phyloP scores from a whole-genome alignment of 1,140 invertebrate genomes.

The Latrodectus geometricus region DNA sequence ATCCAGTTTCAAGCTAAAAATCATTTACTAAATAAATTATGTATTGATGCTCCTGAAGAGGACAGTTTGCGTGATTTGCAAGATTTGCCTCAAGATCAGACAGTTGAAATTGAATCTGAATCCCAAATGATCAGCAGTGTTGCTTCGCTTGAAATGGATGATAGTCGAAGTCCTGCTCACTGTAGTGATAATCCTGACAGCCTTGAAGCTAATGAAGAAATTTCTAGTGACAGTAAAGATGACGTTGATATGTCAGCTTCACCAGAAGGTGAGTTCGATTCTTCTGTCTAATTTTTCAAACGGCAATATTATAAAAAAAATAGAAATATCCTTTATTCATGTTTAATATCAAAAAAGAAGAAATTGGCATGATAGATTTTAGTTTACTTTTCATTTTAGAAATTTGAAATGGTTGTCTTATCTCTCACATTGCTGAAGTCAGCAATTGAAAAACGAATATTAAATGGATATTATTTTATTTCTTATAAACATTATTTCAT shows the following conservation, averaged over 20 bases:
- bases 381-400: no score
- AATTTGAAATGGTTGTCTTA: no score
- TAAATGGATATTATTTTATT: no score
- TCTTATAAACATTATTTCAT: no score
- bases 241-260: constrained; percentile 41
- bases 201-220: constrained; percentile 54
- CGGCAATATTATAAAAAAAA: not conserved
- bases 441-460: no score
- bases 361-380: not conserved
- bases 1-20: constrained; percentile 1
- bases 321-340: no score
- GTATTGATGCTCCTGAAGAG: constrained; percentile 47
- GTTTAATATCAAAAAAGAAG: not conserved
- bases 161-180: constrained; percentile 45
- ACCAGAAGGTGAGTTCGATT: constrained; percentile 26
- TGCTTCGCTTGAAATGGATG: constrained; percentile 37
- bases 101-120: constrained; percentile 6
- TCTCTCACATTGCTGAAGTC: no score
- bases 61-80: constrained; percentile 53
- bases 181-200: constrained; percentile 60
- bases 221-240: constrained; percentile 54
- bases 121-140: constrained; percentile 29
- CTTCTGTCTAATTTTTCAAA: not conserved
- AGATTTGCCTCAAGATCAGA: constrained; percentile 47
- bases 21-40: constrained; percentile 30